Evolutionary conservation across 2,113 vertebrate species (phyloP), one percentile per base, ranked within the genome.

Genomic region (Dicaeum eximium): DNA sequence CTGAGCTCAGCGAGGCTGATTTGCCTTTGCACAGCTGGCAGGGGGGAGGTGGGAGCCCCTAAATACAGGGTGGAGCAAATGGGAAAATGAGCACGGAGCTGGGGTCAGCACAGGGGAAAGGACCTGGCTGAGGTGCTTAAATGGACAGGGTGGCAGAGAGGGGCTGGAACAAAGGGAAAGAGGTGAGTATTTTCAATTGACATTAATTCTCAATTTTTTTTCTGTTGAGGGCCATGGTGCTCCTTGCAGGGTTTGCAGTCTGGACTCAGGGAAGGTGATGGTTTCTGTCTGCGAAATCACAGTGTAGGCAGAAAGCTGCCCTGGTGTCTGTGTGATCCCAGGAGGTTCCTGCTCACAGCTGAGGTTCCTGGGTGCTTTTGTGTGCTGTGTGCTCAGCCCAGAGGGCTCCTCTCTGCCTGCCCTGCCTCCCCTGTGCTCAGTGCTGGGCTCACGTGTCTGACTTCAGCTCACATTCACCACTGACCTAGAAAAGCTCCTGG

Each of bases 401-500:
- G 35, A 24, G 60, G 33, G 35, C 42, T 60, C 42, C 56, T 44
- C 30, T 15, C 23, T 33, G 40, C 1, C 1, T 23, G 37, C 7
- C 0, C 1, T 0, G 6, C 44, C n/a, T 28, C 15, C 31, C 51
- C 2, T 5, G 75, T 17, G 70, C 48, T 9, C 7, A 44, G 86
- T 2, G 1, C 65, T 31, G 80, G 57, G 1, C 61, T 79, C 4
- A 2, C 4, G 2, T 33, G 2, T 81, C n/a, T 62, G 57, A 6
- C 65, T 71, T n/a, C 69, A 75, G 74, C 87, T 92, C 57, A 8
- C 12, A 1, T 79, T 77, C 81, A 42, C 54, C 7, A 1, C 84
- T 94, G 93, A 95, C 96, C 94, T 92, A 94, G 93, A 96, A 95
- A 91, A 54, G 64, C 1, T 3, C 44, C 70, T 93, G 58, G 86